phyloP scores from a whole-genome alignment of 2,797 vertebrate genomes.

The Arnoldichthys spilopterus region DNA sequence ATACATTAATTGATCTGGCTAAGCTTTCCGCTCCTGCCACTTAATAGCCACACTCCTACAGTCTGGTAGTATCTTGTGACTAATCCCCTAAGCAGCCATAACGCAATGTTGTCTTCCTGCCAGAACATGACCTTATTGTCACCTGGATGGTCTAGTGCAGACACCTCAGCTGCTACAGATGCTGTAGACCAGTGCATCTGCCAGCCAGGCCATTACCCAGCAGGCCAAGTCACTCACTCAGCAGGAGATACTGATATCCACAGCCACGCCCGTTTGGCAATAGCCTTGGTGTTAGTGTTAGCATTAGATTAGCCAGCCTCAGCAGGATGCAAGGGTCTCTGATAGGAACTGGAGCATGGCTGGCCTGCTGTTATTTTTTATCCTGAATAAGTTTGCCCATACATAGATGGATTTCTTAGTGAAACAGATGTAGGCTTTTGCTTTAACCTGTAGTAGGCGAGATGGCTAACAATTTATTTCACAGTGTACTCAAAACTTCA shows the following conservation, averaged over 20 bases:
- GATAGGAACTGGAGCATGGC: conserved; percentile 30
- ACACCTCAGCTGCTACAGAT: conserved; percentile 59
- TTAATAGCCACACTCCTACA: conserved; percentile 10
- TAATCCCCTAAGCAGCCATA: conserved; percentile 34
- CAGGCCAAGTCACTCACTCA: conserved; percentile 57
- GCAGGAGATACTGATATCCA: conserved; percentile 54
- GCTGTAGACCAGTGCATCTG: conserved; percentile 59
- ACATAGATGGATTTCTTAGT: neutral
- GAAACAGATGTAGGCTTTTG: neutral
- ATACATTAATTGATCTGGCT: conserved; percentile 36
- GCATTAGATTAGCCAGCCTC: conserved; percentile 43
- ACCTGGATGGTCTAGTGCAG: conserved; percentile 57
- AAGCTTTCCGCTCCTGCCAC: conserved; percentile 20
- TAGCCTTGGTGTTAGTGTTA: conserved; percentile 53
- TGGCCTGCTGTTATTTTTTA: conserved; percentile 20
- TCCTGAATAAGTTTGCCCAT: neutral
- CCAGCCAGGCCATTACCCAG: conserved; percentile 66
- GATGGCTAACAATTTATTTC: no score
- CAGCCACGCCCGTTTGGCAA: conserved; percentile 63
- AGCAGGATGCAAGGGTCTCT: conserved; percentile 26
- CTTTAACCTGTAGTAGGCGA: neutral
- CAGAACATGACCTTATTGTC: conserved; percentile 55
- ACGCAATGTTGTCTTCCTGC: neutral
- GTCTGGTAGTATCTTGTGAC: conserved; percentile 34
- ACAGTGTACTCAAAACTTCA: no score